phyloP scores from a whole-genome alignment of 1,140 invertebrate species.

The Eurosta solidaginis region DNA sequence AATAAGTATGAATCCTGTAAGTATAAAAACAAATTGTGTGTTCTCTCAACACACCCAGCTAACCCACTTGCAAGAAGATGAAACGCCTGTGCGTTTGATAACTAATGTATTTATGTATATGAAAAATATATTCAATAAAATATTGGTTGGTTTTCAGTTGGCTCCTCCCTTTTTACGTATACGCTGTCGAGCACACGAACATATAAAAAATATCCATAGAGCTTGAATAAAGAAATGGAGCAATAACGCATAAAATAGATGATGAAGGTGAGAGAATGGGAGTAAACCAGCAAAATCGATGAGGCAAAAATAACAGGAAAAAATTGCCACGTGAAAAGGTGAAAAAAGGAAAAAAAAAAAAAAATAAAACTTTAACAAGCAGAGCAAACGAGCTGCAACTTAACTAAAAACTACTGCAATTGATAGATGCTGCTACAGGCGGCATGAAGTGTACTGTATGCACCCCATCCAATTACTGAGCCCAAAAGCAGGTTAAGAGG shows the following conservation, averaged over 20 bases:
- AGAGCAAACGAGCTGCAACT: not conserved
- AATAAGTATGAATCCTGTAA: too few relatives aligned
- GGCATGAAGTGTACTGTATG: slow-evolving; percentile 15
- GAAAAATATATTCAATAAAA: slow-evolving; percentile 25
- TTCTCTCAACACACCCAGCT: not conserved
- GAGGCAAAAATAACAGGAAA: slow-evolving; percentile 36
- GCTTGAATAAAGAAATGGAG: slow-evolving; percentile 1
- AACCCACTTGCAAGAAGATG: not conserved
- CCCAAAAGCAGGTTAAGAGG: not conserved
- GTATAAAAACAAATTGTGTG: not conserved
- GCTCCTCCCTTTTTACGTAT: slow-evolving; percentile 3
- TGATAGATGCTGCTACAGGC: slow-evolving; percentile 31
- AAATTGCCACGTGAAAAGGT: not conserved
- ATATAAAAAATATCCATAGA: not conserved
- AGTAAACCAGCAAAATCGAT: slow-evolving; percentile 27
- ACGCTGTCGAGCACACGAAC: not conserved
- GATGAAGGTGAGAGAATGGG: not conserved
- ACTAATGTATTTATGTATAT: not conserved
- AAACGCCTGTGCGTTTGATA: not conserved
- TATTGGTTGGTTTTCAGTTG: slow-evolving; percentile 20
- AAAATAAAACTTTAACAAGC: not conserved
- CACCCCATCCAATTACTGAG: not conserved
- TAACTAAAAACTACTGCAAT: not conserved
- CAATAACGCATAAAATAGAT: slow-evolving; percentile 12
- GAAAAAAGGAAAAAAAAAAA: not conserved